Evolutionary conservation across 2,888 invertebrate species (phyloP).

Genomic region (Phytoseiulus persimilis): DNA sequence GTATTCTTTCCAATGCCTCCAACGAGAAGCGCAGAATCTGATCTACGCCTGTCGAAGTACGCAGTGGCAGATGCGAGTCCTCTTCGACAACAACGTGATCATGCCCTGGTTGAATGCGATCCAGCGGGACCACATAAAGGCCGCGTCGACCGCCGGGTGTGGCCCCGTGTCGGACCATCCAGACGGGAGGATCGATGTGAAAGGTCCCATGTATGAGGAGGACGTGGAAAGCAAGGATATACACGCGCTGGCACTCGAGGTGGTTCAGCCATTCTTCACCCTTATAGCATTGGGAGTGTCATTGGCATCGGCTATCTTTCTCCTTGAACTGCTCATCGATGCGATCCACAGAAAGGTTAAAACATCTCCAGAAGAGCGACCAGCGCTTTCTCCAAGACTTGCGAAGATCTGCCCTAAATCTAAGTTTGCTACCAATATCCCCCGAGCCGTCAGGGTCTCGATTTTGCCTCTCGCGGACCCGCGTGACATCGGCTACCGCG

Average conservation of each 20-base stretch:
- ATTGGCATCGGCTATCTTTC: not conserved
- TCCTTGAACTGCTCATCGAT: not conserved
- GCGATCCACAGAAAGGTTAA: not conserved
- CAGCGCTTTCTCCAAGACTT: not conserved
- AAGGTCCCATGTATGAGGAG: not conserved
- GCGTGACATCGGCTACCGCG: too few relatives aligned
- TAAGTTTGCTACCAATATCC: not conserved
- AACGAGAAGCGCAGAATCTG: not conserved
- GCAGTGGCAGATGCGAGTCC: conserved; percentile 11
- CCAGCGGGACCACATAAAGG: not conserved
- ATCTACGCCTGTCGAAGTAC: conserved; percentile 6
- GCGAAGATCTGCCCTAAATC: not conserved
- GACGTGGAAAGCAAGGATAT: not conserved
- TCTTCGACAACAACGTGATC: conserved; percentile 10
- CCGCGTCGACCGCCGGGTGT: not conserved
- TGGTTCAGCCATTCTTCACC: not conserved
- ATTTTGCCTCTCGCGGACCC: too few relatives aligned
- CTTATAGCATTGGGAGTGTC: not conserved
- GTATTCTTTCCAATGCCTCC: not conserved
- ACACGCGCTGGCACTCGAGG: not conserved
- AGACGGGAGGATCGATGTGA: not conserved
- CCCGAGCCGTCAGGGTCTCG: too few relatives aligned
- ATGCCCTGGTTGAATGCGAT: not conserved
- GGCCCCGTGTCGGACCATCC: not conserved
- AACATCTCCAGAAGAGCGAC: not conserved